Base-by-base conservation (phyloP, 2,797 vertebrate genomes). In the Chiroxiphia lanceolata region DNA sequence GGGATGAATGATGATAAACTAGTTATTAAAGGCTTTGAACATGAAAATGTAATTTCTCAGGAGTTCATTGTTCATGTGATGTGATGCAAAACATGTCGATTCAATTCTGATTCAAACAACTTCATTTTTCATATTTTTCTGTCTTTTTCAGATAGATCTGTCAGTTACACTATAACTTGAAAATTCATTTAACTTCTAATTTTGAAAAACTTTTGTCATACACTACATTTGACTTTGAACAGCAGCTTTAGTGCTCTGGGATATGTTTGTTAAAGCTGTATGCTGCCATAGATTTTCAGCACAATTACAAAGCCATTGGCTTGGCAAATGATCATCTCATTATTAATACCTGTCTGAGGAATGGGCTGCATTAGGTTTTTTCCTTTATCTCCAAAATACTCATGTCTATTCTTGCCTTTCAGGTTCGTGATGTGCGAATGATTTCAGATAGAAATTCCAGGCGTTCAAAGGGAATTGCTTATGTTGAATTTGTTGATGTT, bases 391-490 rank as follows among this genome's bases (percentile, higher is more conserved):
- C 11, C 79, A 22, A n/a, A 45, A 23, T 29, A 4, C 81, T 86
- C 80, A n/a, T 8, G 1, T 81, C 51, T 84, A 42, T 93, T 18
- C 44, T 91, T 79, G 15, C 21, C 18, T 95, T 93, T n/a, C 86
- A 99, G 99, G 99, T 99, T 56, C 98, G 99, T 78, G 99, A 99
- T 74, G 99, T 99, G 71, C 98, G 99, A 90, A 99, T 99, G 98
- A 99, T 99, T 97, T 99, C 99, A 0, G 99, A 99, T 97, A 98
- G 99, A 96, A 99, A 99, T 98, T 99, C 99, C n/a, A 98, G 99
- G 82, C 98, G 99, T 91, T 99, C 99, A 17, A 99, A 99, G 97
- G 99, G 99, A 97, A 99, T 99, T 89, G 99, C 99, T 64, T 99
- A 99, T 88, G 99, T 99, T n/a, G 99, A 99, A 87, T 99, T 99